Conservation (phyloP, 2,797 vertebrate species). For the Heteromormyrus szaboi region DNA sequence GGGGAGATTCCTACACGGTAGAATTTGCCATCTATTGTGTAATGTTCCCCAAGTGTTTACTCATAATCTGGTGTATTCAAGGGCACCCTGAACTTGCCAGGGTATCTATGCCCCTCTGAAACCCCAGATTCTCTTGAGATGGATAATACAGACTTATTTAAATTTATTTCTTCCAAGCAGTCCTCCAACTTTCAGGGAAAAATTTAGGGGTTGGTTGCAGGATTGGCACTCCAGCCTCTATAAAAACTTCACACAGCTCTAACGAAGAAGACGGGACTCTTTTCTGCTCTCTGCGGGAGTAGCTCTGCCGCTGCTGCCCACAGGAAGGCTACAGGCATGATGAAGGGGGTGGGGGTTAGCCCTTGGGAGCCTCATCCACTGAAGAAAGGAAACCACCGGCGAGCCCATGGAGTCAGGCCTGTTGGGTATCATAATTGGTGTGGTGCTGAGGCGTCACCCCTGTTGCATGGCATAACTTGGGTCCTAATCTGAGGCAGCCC, state of each 20-base stretch:
- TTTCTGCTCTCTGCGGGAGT: not conserved
- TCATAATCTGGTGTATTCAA: not conserved
- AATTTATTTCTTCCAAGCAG: not conserved
- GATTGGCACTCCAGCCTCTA: not conserved
- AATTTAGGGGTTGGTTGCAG: not conserved
- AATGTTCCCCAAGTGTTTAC: not conserved
- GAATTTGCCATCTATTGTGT: not conserved
- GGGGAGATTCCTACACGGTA: not conserved
- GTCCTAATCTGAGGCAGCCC: not conserved
- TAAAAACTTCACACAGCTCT: not conserved
- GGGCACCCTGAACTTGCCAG: not conserved
- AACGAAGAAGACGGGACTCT: not conserved
- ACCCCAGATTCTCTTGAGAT: not conserved
- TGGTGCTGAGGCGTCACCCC: not conserved
- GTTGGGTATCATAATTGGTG: not conserved
- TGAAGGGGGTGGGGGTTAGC: not conserved
- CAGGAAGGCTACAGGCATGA: not conserved
- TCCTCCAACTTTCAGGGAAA: not conserved
- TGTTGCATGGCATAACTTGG: not conserved
- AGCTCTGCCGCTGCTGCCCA: not conserved
- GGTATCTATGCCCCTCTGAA: not conserved
- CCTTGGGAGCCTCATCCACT: not conserved
- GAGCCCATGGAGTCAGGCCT: not conserved
- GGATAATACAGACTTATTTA: not conserved
- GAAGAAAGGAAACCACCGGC: not conserved